These are phyloP conservation scores for Chaetodon trifascialis DNA, from an alignment of 2,113 vertebrate species.

Conservation along the genomic window DNA sequence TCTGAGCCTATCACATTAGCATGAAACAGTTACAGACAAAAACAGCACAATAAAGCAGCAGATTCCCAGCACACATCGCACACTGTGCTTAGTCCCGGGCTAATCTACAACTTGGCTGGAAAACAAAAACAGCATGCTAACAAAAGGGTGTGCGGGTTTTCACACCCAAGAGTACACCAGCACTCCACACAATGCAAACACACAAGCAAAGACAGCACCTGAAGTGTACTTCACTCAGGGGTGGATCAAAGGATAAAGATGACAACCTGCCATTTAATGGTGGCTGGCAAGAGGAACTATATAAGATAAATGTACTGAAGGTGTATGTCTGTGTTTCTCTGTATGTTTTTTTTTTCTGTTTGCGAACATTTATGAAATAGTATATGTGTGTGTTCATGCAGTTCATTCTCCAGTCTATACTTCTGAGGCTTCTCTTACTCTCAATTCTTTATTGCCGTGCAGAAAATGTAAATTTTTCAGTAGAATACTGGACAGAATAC, in stretches of 20 bases:
- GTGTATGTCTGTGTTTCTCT: neutral
- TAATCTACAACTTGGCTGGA: slow-evolving; percentile 19
- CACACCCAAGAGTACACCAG: neutral
- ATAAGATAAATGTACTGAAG: neutral
- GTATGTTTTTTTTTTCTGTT: neutral
- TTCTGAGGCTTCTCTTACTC: neutral
- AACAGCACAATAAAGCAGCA: slow-evolving; percentile 39
- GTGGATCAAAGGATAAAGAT: neutral
- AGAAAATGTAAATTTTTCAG: neutral
- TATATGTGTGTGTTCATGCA: too few relatives aligned
- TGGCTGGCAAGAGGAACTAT: neutral
- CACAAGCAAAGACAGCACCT: slow-evolving; percentile 1
- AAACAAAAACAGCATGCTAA: slow-evolving; percentile 33
- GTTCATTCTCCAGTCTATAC: neutral
- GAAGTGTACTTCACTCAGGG: neutral
- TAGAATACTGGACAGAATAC: slow-evolving; percentile 13
- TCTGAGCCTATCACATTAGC: slow-evolving; percentile 32
- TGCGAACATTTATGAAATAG: neutral
- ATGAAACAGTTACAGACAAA: slow-evolving; percentile 36
- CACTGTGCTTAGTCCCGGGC: neutral
- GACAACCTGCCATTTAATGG: slow-evolving; percentile 4
- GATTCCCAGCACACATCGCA: slow-evolving; percentile 17
- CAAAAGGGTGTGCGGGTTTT: slow-evolving; percentile 17
- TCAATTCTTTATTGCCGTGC: slow-evolving; percentile 9
- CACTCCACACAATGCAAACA: neutral